Percentiles rank a stretch among this genome's conserved stretches.
phyloP scores from a whole-genome alignment of 1,140 invertebrate genomes.

The Bombus impatiens region DNA sequence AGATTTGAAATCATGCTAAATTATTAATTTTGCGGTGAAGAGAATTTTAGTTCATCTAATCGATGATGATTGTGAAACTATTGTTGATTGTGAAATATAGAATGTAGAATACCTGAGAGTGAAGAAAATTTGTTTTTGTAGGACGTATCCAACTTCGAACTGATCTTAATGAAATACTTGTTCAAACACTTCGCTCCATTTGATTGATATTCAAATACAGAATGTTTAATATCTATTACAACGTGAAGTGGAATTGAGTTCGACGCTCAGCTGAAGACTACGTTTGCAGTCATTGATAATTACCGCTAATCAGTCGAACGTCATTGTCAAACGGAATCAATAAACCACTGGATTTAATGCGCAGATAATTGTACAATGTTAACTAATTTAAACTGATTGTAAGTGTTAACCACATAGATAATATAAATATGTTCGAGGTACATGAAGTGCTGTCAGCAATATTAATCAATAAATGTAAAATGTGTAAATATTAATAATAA shows the following conservation, averaged over 20 bases:
- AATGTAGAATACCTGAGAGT: too few species aligned
- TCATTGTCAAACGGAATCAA: conserved; percentile 46
- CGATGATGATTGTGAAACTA: too few species aligned
- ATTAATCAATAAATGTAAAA: neutral
- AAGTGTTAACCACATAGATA: neutral
- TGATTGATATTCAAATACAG: conserved; percentile 28
- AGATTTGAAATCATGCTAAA: too few species aligned
- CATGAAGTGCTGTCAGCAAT: neutral
- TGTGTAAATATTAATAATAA: too few species aligned
- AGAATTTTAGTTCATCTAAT: too few species aligned
- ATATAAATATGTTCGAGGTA: neutral
- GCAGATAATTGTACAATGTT: conserved; percentile 33
- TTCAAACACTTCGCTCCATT: neutral
- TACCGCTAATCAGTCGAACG: conserved; percentile 23
- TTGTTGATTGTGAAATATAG: too few species aligned
- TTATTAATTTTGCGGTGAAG: too few species aligned
- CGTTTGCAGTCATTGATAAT: conserved; percentile 32
- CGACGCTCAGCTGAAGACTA: neutral
- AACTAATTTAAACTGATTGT: neutral
- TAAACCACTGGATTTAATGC: conserved; percentile 32
- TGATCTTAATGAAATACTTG: neutral
- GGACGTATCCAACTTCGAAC: neutral
- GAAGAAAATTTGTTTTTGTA: neutral
- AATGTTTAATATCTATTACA: conserved; percentile 38
- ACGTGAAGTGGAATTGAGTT: conserved; percentile 22